These are phyloP conservation scores for Gandaritis pyraliata DNA, from an alignment of 2,888 invertebrate species.

Conservation along the genomic window DNA sequence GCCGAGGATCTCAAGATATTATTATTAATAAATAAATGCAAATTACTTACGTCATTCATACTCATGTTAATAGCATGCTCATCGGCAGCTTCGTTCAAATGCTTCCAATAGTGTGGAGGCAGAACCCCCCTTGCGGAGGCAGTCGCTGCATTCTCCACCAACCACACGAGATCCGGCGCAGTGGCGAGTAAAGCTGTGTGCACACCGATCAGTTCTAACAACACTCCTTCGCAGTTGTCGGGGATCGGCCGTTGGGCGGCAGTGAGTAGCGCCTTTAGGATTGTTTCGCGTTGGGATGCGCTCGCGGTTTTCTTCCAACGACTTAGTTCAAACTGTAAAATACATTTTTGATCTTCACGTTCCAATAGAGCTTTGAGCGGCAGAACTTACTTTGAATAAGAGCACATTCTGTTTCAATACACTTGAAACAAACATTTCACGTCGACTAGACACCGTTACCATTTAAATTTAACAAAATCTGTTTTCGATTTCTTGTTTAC, in stretches of 20 bases:
- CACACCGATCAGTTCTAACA: conserved; percentile 66
- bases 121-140: conserved; percentile 45
- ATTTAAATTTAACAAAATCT: no score
- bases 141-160: conserved; percentile 44
- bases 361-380: no score
- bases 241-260: conserved; percentile 53
- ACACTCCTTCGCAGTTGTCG: conserved; percentile 48
- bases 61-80: conserved; percentile 43
- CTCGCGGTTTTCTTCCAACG: conserved; percentile 55
- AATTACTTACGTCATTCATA: conserved; percentile 63
- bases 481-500: no score
- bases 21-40: no score
- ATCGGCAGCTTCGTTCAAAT: conserved; percentile 49
- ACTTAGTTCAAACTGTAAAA: conserved; percentile 60
- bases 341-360: no score
- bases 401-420: no score
- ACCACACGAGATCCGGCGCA: conserved; percentile 47
- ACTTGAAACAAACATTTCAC: no score
- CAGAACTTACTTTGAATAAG: no score
- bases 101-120: conserved; percentile 53
- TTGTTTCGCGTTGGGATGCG: conserved; percentile 45
- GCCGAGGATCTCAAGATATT: no score
- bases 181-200: conserved; percentile 53
- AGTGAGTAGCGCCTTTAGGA: conserved; percentile 52
- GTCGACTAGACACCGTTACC: no score